phyloP scores from a whole-genome alignment of 2,113 vertebrate genomes.

The Hippoglossus stenolepis region DNA sequence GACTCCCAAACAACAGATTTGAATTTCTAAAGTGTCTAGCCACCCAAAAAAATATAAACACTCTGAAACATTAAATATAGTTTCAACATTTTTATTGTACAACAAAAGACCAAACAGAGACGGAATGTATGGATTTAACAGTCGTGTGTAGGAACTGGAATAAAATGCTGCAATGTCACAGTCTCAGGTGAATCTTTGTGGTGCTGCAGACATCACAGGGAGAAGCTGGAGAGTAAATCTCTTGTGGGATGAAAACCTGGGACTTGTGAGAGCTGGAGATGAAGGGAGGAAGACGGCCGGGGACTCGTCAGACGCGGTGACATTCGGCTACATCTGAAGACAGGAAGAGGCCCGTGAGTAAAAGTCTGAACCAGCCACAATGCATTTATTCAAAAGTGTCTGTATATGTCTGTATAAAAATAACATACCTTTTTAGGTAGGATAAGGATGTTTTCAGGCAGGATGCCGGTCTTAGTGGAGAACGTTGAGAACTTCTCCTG shows the following conservation, averaged over 20 bases:
- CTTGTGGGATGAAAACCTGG: background rate
- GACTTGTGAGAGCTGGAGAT: background rate
- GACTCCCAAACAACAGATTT: background rate
- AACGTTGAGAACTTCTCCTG: constrained; percentile 82
- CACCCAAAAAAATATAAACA: background rate
- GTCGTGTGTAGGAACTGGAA: background rate
- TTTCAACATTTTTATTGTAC: constrained; percentile 16
- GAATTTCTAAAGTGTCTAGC: too few relatives aligned
- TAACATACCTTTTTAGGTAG: constrained; percentile 78
- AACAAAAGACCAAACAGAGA: constrained; percentile 11
- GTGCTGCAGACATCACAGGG: background rate
- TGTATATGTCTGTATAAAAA: too few relatives aligned
- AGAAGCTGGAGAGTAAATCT: background rate
- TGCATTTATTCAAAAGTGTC: background rate
- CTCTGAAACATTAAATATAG: background rate
- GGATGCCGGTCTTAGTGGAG: constrained; percentile 78
- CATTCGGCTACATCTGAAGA: constrained; percentile 57
- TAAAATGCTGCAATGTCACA: background rate
- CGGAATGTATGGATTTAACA: constrained; percentile 5
- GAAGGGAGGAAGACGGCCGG: background rate
- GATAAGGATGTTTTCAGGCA: constrained; percentile 77
- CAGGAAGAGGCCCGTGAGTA: background rate
- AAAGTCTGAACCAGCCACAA: background rate
- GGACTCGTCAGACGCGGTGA: constrained; percentile 12
- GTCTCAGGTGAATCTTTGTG: constrained; percentile 30